Base-by-base conservation (phyloP, 2,113 vertebrate species). In the Melanerpes aurifrons region DNA sequence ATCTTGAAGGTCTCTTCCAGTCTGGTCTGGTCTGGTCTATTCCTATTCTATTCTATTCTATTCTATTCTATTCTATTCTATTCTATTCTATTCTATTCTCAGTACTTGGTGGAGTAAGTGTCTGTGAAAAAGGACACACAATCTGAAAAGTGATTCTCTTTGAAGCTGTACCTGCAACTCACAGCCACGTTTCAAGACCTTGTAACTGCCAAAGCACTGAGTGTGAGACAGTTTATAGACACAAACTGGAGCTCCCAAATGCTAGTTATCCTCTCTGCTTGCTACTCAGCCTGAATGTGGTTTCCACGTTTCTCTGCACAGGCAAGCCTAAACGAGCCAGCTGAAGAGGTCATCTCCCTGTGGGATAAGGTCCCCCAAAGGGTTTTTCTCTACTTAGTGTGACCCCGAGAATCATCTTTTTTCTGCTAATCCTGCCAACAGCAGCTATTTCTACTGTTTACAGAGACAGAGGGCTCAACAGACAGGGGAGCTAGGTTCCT, bases 401-500 rank as follows among this genome's bases (percentile, higher is more conserved):
- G 2, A 72, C 29, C 29, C 56, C 1, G 1, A 66, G 45, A 68
- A 93, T 16, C 26, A 59, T 26, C 22, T 82, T 63, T 50, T 67
- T 84, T 32, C 20, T 73, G n/a, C 25, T 47, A 78, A 86, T 79
- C 71, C 68, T 80, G 63, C 37, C 35, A 66, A 37, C 2, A 4
- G 21, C 14, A 64, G n/a, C 16, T 31, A 6, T 29, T 32, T 54
- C 72, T 22, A 5, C 45, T 26, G 29, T 21, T 73, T 56, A 86
- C 18, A 84, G 54, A 83, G 25, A 62, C 15, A 0, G 0, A 64
- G 71, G 63, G 24, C 61, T 66, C 40, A 47, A 32, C 3, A 2
- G 62, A 50, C 26, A 50, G 16, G 4, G 73, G 66, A 43, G 53
- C 5, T 15, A 53, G 64, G 47, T 37, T 68, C 45, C 19, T 45